phyloP scores from a whole-genome alignment of 2,888 invertebrate species.

The Drosophila cognata region DNA sequence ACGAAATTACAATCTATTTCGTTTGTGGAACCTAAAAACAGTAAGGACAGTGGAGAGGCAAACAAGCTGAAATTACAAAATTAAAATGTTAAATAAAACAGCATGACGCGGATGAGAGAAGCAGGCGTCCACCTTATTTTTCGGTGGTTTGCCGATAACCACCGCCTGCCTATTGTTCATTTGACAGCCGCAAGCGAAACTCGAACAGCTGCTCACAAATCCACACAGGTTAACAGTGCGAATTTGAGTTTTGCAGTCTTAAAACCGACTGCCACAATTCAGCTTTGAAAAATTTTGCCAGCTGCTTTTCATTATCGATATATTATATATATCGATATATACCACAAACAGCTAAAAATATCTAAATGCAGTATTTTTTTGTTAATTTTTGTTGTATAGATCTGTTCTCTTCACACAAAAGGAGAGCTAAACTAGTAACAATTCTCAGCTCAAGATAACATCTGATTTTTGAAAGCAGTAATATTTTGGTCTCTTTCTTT shows the following conservation, averaged over 20 bases:
- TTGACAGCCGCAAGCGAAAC: background rate
- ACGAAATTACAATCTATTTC: background rate
- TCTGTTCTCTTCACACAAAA: conserved; percentile 24
- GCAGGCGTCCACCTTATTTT: background rate
- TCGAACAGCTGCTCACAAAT: background rate
- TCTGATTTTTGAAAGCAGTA: background rate
- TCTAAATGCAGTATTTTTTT: conserved; percentile 9
- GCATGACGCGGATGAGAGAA: background rate
- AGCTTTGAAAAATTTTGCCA: background rate
- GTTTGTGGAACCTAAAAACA: background rate
- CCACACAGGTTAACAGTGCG: background rate
- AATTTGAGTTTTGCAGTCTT: background rate
- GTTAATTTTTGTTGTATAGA: conserved; percentile 2
- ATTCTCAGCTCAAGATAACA: background rate
- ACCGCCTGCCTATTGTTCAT: background rate
- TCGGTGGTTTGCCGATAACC: background rate
- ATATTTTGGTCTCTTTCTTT: conserved; percentile 18
- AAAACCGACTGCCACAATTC: background rate
- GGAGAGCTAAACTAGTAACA: background rate
- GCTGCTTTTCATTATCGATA: background rate
- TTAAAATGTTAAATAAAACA: background rate
- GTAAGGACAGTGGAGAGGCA: background rate
- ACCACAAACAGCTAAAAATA: conserved; percentile 3
- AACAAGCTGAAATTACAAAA: background rate
- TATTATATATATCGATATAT: too few relatives aligned